Evolutionary conservation across 2,797 vertebrate species (phyloP).

Genomic region (Xenentodon cancila): DNA sequence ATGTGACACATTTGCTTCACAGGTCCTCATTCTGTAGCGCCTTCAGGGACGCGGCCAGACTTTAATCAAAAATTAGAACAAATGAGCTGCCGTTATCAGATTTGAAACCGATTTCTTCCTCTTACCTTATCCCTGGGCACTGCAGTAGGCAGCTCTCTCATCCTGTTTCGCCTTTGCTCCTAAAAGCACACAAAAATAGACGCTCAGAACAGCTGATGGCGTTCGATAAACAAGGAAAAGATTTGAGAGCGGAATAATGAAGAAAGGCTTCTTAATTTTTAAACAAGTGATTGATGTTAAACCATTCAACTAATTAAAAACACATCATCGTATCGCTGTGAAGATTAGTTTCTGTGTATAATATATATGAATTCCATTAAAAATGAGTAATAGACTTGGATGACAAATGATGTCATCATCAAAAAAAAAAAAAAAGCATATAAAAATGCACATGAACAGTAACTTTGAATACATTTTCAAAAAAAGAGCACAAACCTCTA

Average conservation of each 20-base stretch:
- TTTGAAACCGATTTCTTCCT: background rate
- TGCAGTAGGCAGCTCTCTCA: slow-evolving; percentile 89
- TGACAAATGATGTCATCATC: no score
- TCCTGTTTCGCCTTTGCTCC: slow-evolving; percentile 95
- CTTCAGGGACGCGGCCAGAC: slow-evolving; percentile 28
- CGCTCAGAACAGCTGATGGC: no score
- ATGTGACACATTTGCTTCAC: slow-evolving; percentile 51
- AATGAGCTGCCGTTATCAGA: background rate
- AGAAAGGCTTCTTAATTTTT: no score
- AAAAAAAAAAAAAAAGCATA: background rate
- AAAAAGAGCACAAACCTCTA: slow-evolving; percentile 85
- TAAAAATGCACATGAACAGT: background rate
- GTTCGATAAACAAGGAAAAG: no score
- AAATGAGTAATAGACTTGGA: no score
- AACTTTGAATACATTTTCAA: background rate
- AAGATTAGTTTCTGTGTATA: no score
- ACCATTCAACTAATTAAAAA: no score
- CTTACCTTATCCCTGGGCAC: slow-evolving; percentile 93
- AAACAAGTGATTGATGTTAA: no score
- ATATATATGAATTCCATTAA: no score
- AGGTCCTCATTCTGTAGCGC: slow-evolving; percentile 47
- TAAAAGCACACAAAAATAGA: slow-evolving; percentile 53
- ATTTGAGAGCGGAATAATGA: no score
- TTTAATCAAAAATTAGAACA: slow-evolving; percentile 23
- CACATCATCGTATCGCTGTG: no score